A percentile compares a stretch with the other conserved stretches of the same genome.
These are phyloP conservation scores for Aporrectodea caliginosa DNA, from an alignment of 1,140 invertebrate genomes.

Conservation along the genomic window DNA sequence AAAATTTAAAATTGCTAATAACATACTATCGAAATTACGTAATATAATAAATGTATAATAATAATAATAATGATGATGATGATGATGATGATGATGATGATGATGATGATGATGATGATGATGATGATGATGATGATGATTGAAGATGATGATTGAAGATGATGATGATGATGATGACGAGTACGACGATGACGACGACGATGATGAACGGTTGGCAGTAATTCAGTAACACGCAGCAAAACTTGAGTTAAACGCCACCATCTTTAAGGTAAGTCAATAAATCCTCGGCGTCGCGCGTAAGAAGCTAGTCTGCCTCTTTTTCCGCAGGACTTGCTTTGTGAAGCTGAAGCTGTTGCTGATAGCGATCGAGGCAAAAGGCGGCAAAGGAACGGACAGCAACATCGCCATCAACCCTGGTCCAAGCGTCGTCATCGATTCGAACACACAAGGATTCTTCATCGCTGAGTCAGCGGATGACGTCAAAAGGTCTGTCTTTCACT, in stretches of 20 bases:
- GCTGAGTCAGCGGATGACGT: constrained; percentile 99
- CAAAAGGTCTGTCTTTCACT: constrained; percentile 96
- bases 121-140: constrained; percentile 33
- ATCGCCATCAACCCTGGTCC: constrained; percentile 98
- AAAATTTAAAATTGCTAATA: too few species aligned
- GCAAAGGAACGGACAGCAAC: constrained; percentile 86
- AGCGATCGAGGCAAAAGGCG: constrained; percentile 95
- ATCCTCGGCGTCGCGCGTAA: constrained; percentile 98
- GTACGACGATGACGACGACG: constrained; percentile 21
- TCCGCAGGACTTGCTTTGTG: constrained; percentile 94
- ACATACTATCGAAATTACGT: too few species aligned
- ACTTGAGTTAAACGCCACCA: constrained; percentile 91
- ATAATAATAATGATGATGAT: constrained; percentile 30
- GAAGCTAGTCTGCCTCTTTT: too few species aligned
- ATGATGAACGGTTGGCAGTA: too few species aligned
- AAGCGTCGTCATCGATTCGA: constrained; percentile 87
- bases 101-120: constrained; percentile 31
- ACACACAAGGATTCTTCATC: constrained; percentile 99
- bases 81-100: constrained; percentile 32
- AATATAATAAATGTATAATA: too few species aligned
- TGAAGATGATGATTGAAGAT: constrained; percentile 30
- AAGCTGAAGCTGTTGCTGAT: constrained; percentile 94
- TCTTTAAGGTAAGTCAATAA: constrained; percentile 87
- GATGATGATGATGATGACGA: constrained; percentile 33
- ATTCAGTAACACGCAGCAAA: too few species aligned